Evolutionary conservation across 2,888 invertebrate genomes (phyloP).

Genomic region (Eretmocerus hayati): DNA sequence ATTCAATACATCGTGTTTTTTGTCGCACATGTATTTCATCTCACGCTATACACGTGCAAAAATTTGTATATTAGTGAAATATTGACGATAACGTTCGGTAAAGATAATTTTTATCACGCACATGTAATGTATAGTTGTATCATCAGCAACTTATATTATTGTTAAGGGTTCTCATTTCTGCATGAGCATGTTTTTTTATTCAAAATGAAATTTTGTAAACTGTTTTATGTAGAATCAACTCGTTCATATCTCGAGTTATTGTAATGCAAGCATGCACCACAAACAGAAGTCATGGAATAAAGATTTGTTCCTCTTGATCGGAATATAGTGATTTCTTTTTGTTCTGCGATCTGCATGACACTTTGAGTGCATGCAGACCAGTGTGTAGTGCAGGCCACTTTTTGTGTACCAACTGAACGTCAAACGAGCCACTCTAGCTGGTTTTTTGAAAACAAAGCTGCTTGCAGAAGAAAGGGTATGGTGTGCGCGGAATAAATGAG

Average conservation of each 20-base stretch:
- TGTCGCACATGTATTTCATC: conserved; percentile 14
- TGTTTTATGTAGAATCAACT: conserved; percentile 13
- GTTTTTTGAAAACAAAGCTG: background rate
- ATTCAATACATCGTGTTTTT: conserved; percentile 6
- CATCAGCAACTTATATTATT: background rate
- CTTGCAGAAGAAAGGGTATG: background rate
- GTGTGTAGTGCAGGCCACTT: conserved; percentile 12
- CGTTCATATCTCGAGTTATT: conserved; percentile 12
- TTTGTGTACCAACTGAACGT: conserved; percentile 7
- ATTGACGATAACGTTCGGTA: background rate
- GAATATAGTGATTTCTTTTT: conserved; percentile 19
- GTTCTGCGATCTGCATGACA: conserved; percentile 19
- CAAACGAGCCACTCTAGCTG: background rate
- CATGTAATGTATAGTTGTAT: background rate
- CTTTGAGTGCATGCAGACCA: conserved; percentile 17
- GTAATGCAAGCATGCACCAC: conserved; percentile 17
- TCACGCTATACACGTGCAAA: conserved; percentile 8
- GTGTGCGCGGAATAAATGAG: background rate
- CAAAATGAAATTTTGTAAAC: conserved; percentile 17
- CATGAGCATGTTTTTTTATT: conserved; percentile 19
- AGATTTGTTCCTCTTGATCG: conserved; percentile 16
- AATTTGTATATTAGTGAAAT: conserved; percentile 8
- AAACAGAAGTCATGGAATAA: conserved; percentile 15
- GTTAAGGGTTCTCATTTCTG: conserved; percentile 16
- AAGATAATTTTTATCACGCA: conserved; percentile 8